Evolutionary conservation across 1,140 invertebrate genomes (phyloP).

Genomic region (Monochamus saltuarius): DNA sequence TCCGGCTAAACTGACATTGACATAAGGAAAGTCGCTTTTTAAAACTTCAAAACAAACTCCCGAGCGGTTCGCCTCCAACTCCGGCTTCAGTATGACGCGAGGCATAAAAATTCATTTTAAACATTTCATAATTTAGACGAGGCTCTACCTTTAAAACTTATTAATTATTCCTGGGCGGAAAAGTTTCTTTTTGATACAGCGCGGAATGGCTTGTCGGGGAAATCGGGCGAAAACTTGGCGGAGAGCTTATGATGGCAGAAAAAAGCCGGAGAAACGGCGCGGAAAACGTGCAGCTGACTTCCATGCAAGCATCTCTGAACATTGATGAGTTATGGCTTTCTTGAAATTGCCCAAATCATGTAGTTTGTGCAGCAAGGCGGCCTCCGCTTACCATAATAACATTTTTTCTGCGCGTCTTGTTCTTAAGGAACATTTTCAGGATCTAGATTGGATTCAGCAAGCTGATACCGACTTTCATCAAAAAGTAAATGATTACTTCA

Average conservation of each 20-base stretch:
- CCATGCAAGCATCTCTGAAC: constrained; percentile 42
- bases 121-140: background rate
- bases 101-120: constrained; percentile 7
- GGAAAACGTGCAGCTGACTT: constrained; percentile 45
- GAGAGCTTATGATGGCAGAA: constrained; percentile 6
- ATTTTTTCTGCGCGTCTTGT: no score
- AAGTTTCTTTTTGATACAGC: background rate
- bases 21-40: no score
- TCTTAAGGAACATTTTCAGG: no score
- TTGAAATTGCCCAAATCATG: constrained; percentile 13
- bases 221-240: constrained; percentile 25
- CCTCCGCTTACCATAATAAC: no score
- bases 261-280: constrained; percentile 28
- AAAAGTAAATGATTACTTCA: no score
- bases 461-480: no score
- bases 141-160: background rate
- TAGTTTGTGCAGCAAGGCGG: background rate
- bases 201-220: constrained; percentile 1
- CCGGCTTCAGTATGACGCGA: background rate
- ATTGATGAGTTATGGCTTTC: constrained; percentile 43
- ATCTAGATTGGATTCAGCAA: no score
- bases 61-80: no score
- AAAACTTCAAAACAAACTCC: no score
- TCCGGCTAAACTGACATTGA: no score
- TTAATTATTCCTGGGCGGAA: constrained; percentile 11